A percentile compares a stretch with the other conserved stretches of the same genome.
These are phyloP conservation scores for Leptinotarsa lineolata DNA, from an alignment of 1,140 invertebrate genomes.

Conservation along the genomic window DNA sequence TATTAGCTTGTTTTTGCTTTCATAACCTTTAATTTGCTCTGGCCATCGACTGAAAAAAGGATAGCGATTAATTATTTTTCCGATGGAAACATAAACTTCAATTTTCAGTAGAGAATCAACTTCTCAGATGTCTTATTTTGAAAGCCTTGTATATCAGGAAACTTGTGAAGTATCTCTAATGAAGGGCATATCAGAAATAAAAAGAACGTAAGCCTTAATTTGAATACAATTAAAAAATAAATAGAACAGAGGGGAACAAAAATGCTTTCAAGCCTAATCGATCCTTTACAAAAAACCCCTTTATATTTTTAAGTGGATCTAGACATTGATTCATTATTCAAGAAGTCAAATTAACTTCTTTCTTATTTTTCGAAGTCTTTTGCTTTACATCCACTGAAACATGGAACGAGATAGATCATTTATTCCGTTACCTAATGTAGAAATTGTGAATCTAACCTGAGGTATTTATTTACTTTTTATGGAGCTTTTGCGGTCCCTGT, in stretches of 20 bases:
- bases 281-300: constrained; percentile 41
- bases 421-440: constrained; percentile 8
- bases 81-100: not conserved
- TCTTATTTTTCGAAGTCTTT: constrained; percentile 16
- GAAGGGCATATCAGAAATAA: constrained; percentile 22
- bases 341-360: constrained; percentile 35
- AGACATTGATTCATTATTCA: constrained; percentile 43
- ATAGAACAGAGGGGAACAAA: constrained; percentile 39
- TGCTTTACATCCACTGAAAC: not conserved
- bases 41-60: not conserved
- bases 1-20: constrained; percentile 17
- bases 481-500: constrained; percentile 26
- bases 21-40: constrained; percentile 17
- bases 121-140: constrained; percentile 14
- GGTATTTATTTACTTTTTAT: constrained; percentile 12
- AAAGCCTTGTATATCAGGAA: constrained; percentile 13
- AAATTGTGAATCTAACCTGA: constrained; percentile 1
- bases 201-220: constrained; percentile 28
- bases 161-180: constrained; percentile 20
- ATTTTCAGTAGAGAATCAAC: not conserved
- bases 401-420: not conserved
- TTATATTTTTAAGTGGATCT: constrained; percentile 46
- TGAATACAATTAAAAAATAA: constrained; percentile 44
- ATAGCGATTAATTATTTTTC: not conserved
- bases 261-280: constrained; percentile 41